Evolutionary conservation across 2,113 vertebrate genomes (phyloP).

Genomic region (Butorides virescens): DNA sequence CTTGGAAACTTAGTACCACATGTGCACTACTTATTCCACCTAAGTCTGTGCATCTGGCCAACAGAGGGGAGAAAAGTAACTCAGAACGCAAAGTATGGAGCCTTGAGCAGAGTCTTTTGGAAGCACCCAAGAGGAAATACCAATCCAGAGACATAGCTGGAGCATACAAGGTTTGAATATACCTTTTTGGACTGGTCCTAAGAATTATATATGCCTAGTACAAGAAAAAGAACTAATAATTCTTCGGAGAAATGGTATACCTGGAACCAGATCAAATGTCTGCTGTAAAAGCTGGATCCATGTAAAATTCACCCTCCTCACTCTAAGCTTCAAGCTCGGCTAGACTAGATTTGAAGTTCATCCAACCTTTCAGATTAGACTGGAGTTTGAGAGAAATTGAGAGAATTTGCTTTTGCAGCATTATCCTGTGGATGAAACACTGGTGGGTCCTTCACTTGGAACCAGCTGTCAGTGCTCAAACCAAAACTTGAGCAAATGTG

Average conservation of each 20-base stretch:
- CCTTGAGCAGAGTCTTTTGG: background rate
- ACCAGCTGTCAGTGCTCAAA: background rate
- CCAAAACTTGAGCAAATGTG: background rate
- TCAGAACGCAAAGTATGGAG: background rate
- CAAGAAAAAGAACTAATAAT: background rate
- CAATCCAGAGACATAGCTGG: background rate
- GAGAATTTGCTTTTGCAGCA: background rate
- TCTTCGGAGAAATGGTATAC: background rate
- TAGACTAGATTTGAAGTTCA: background rate
- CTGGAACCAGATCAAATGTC: slow-evolving; percentile 24
- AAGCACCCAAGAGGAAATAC: background rate
- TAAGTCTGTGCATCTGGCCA: background rate
- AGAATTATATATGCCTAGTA: background rate
- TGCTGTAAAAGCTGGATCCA: slow-evolving; percentile 9
- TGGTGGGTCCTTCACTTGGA: background rate
- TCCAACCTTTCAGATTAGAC: background rate
- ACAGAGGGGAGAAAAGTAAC: background rate
- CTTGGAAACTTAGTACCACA: background rate
- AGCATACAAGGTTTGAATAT: background rate
- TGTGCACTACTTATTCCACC: background rate
- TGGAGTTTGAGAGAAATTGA: background rate
- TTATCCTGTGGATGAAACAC: background rate
- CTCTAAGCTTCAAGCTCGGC: background rate
- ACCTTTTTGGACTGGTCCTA: background rate
- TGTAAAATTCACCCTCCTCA: background rate